Base-by-base conservation (phyloP, 2,797 vertebrate genomes). In the Champsocephalus gunnari region DNA sequence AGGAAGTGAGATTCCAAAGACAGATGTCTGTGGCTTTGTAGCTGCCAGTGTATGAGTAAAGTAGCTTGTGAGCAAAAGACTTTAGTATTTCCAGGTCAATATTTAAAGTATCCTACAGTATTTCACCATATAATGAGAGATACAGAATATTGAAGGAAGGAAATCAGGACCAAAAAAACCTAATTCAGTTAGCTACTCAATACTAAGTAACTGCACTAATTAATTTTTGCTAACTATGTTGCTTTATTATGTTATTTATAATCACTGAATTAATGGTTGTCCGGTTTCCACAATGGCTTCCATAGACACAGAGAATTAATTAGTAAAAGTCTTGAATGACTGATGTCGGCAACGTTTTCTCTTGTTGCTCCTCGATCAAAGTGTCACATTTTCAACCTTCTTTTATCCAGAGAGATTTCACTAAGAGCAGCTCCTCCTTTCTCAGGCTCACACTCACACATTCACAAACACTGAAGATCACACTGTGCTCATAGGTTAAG, bases 1-100 rank as follows among this genome's bases (percentile, higher is more conserved):
- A 80, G 79, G 87, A 93, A 90, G 77, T 73, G 63, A 81, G 21
- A 80, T 6, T 70, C 8, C 13, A 17, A 4, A 24, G 41, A 49
- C 14, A 9, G 12, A 12, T 48, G 9, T 43, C 8, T 21, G 21
- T 21, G 21, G 21, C 44, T 47, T 43, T 19, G 32, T 59, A 19
- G 19, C 34, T 5, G 21, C 53, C 19, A 43, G 50, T 44, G 16
- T 65, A 41, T 1, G n/a, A 1, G 19, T 54, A 9, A 51, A 53
- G 7, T 45, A 32, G 24, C 14, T 38, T 2, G 34, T 38, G 34
- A 38, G 34, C 34, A 38, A 8, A 38, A 38, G n/a, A 38, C 34
- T 34, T 34, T 5, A 34, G 34, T 34, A 34, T 34, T 34, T 34
- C 24, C 24, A 28, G 24, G 24, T 28, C 24, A 28, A 28, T 28